Conservation (phyloP, 2,797 vertebrate species). For the Muscicapa striata region DNA sequence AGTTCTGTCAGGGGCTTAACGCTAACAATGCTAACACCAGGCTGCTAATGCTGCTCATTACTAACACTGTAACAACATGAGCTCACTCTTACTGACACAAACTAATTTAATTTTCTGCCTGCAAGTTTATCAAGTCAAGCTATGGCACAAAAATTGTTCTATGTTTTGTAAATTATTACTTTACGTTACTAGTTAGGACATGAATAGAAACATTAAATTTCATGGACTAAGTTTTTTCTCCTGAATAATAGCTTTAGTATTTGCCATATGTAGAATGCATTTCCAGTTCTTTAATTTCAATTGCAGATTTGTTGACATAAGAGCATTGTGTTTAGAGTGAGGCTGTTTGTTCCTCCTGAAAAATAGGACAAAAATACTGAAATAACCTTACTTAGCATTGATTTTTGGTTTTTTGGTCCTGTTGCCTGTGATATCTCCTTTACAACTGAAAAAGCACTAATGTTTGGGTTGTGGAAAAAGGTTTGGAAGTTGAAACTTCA, state of each 20-base stretch:
- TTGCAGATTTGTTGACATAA: constrained; percentile 31
- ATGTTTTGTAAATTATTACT: not conserved
- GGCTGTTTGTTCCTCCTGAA: not conserved
- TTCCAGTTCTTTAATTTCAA: constrained; percentile 36
- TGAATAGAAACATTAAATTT: not conserved
- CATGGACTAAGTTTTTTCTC: not conserved
- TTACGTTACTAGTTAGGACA: not conserved
- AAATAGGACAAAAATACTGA: not conserved
- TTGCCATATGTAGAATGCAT: constrained; percentile 30
- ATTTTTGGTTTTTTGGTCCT: not conserved
- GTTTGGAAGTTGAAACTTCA: not conserved
- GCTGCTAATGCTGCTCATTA: not conserved
- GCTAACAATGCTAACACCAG: not conserved
- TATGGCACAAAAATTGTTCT: not conserved
- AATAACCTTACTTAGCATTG: not conserved
- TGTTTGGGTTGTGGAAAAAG: not conserved
- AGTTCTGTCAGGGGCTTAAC: not conserved
- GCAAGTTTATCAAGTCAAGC: not conserved
- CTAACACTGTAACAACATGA: not conserved
- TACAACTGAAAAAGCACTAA: not conserved
- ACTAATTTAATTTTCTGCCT: not conserved
- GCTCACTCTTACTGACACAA: not conserved
- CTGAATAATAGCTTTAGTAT: not conserved
- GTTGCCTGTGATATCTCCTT: not conserved
- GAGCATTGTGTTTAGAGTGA: constrained; percentile 6